Evolutionary conservation across 2,113 vertebrate genomes (phyloP), one percentile per base, ranked within the genome.

Genomic region (Sceloporus undulatus): DNA sequence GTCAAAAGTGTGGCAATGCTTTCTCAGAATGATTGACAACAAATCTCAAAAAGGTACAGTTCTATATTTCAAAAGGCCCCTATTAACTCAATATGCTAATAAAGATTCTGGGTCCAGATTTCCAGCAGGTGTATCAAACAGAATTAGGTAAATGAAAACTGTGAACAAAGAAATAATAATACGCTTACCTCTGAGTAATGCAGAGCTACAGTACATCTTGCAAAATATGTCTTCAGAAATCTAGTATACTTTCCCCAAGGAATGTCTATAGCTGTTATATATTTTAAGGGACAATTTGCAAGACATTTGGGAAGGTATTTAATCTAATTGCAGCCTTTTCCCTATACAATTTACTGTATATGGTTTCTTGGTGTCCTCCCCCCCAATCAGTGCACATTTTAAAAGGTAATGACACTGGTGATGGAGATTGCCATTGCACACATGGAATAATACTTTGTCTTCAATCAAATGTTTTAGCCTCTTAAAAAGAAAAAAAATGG

Each of bases 251-350:
- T 91, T 29, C 4, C 79, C 81, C 66, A 70, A 1, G 79, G 68
- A 83, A 73, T 23, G 71, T 87, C 27, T 52, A 13, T 1, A 91
- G 79, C 84, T 90, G 62, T 2, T 91, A 23, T 84, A 14, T 42
- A 56, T 82, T 91, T 84, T 85, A 82, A 27, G 19, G 29, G 0
- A 1, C 27, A 4, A 87, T 91, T 83, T 54, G 29, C 83, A 87
- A 34, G 21, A 13, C 25, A 25, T 77, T 92, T 90, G 66, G 29
- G 74, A n/a, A 88, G 82, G 89, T 87, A 42, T 2, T 71, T 87
- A 52, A 84, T 85, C 84, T 83, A 66, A 66, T 56, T 19, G 79
- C 40, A 70, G 3, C 2, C 1, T 88, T 90, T 92, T 85, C 86
- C 59, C 13, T 91, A 65, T 86, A 76, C 9, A 86, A 84, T 9